Conservation (phyloP, 1,140 invertebrate genomes). For the Ditylenchus dipsaci region DNA sequence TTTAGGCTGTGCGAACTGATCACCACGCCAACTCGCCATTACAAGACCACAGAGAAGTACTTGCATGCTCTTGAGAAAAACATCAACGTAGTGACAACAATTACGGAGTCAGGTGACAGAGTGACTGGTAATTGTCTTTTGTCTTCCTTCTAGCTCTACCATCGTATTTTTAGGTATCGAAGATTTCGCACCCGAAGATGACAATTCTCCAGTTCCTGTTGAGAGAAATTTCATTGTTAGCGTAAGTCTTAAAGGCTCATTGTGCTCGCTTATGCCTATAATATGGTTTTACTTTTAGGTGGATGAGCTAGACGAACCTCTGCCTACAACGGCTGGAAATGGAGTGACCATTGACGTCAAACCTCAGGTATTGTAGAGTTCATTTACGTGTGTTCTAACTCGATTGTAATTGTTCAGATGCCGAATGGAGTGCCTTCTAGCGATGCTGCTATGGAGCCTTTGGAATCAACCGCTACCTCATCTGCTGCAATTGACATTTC, state of each 20-base stretch:
- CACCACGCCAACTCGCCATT: conserved; percentile 35
- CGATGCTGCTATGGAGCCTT: not conserved
- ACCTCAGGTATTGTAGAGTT: not conserved
- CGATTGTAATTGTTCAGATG: not conserved
- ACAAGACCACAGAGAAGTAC: conserved; percentile 44
- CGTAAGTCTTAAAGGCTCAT: conserved; percentile 17
- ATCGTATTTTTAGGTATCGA: conserved; percentile 9
- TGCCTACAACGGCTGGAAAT: conserved; percentile 14
- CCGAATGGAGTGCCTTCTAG: not conserved
- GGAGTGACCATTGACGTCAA: not conserved
- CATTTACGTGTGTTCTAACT: not conserved
- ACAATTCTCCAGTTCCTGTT: conserved; percentile 33
- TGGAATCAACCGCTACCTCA: not conserved
- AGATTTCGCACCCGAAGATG: conserved; percentile 22
- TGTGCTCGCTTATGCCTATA: not conserved
- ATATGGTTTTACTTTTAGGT: conserved; percentile 27
- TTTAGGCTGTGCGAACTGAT: conserved; percentile 45
- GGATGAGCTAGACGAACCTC: conserved; percentile 39
- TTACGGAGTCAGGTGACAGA: conserved; percentile 21
- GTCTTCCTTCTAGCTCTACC: not conserved
- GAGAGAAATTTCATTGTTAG: conserved; percentile 40
- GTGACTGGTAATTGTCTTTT: conserved; percentile 2
- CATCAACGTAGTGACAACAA: conserved; percentile 46
- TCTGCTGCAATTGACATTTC: not conserved
- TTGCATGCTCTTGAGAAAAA: conserved; percentile 50